Evolutionary conservation across 1,140 invertebrate genomes (phyloP).

Genomic region (Orussus abietinus): DNA sequence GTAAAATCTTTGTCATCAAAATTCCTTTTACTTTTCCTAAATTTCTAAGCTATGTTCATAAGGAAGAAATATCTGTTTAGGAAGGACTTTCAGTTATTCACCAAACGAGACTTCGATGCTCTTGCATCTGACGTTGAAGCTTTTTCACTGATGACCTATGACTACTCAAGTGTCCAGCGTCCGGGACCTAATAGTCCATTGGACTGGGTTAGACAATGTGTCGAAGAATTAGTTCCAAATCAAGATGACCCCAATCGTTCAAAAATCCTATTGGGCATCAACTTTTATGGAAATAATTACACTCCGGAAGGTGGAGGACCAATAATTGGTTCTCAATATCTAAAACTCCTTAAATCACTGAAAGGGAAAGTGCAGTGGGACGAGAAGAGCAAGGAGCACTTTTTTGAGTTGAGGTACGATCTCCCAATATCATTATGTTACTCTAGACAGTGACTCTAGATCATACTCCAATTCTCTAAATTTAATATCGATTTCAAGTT

Average conservation of each 20-base stretch:
- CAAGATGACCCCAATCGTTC: constrained; percentile 58
- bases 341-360: constrained; percentile 63
- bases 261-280: constrained; percentile 85
- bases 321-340: constrained; percentile 74
- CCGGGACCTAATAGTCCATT: constrained; percentile 87
- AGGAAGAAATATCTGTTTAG: constrained; percentile 24
- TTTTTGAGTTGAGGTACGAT: constrained; percentile 79
- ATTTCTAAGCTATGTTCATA: constrained; percentile 10
- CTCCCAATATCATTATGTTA: too few species aligned
- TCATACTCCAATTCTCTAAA: too few species aligned
- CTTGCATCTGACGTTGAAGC: constrained; percentile 73
- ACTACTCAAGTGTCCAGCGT: constrained; percentile 79
- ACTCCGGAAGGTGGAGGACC: constrained; percentile 71
- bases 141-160: constrained; percentile 95
- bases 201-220: constrained; percentile 75
- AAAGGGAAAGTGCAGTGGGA: constrained; percentile 76
- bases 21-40: constrained; percentile 3
- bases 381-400: constrained; percentile 76
- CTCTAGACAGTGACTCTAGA: too few species aligned
- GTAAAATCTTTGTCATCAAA: constrained; percentile 50
- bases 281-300: constrained; percentile 92
- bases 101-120: constrained; percentile 70
- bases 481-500: too few species aligned
- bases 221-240: constrained; percentile 68
- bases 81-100: constrained; percentile 65